Percentiles rank a stretch among this genome's conserved stretches.
Evolutionary conservation across 1,140 invertebrate species (phyloP).

Genomic region (Pissodes strobi): DNA sequence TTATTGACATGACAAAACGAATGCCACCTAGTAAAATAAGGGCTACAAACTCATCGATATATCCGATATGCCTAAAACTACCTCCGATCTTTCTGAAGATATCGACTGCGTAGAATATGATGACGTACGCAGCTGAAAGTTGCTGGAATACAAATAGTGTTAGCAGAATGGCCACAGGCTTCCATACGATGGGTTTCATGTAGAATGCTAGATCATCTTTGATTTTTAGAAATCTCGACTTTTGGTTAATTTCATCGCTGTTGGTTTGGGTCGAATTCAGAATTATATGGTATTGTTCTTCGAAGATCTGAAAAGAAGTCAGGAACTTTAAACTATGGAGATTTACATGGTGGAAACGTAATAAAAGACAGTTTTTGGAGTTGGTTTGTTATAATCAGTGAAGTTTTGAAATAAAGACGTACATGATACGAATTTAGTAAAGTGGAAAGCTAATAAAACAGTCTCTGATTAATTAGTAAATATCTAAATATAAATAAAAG

Average conservation of each 20-base stretch:
- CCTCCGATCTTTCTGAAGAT: slow-evolving; percentile 60
- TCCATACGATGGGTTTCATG: slow-evolving; percentile 54
- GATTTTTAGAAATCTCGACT: slow-evolving; percentile 22
- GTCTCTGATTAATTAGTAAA: too few relatives aligned
- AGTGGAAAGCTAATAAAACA: too few relatives aligned
- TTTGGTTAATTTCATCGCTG: slow-evolving; percentile 2
- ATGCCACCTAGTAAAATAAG: slow-evolving; percentile 60
- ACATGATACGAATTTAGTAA: too few relatives aligned
- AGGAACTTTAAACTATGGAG: not conserved
- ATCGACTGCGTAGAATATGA: slow-evolving; percentile 71
- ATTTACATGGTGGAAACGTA: too few relatives aligned
- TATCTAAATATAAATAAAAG: too few relatives aligned
- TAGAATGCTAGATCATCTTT: slow-evolving; percentile 32
- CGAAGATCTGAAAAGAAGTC: slow-evolving; percentile 52
- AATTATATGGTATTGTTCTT: slow-evolving; percentile 54
- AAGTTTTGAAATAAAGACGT: too few relatives aligned
- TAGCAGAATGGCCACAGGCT: slow-evolving; percentile 59
- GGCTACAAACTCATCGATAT: slow-evolving; percentile 57
- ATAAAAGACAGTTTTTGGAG: too few relatives aligned
- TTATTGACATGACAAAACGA: slow-evolving; percentile 60
- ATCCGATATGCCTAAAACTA: slow-evolving; percentile 52
- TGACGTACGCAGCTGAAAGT: slow-evolving; percentile 63
- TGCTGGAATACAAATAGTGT: slow-evolving; percentile 63
- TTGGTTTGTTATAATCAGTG: too few relatives aligned
- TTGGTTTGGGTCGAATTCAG: slow-evolving; percentile 21